Percentiles rank a stretch among this genome's conserved stretches.
These are phyloP conservation scores for Prochilodus magdalenae DNA, from an alignment of 2,113 vertebrate species.

Conservation along the genomic window DNA sequence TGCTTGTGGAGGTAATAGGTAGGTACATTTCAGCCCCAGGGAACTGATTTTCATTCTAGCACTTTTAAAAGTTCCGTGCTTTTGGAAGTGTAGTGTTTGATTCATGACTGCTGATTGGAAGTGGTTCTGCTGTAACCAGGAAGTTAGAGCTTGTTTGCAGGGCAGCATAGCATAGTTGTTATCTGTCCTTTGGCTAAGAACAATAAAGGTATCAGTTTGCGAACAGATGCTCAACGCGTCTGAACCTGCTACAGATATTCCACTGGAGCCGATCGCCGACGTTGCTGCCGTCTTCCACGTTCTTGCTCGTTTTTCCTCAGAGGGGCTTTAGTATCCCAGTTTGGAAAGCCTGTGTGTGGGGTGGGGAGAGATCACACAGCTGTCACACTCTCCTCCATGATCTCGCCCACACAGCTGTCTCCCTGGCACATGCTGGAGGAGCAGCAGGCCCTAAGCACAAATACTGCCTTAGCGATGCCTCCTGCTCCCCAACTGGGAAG, in stretches of 20 bases:
- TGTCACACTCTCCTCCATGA: slow-evolving; percentile 64
- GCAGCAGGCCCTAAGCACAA: not conserved
- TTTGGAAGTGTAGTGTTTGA: no score
- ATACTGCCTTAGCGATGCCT: not conserved
- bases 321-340: slow-evolving; percentile 6
- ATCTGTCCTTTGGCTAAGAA: not conserved
- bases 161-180: not conserved
- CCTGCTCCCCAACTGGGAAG: no score
- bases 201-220: not conserved
- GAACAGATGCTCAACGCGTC: not conserved
- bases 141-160: no score
- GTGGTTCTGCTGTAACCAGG: no score
- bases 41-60: no score
- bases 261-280: not conserved
- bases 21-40: no score
- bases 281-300: not conserved
- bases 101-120: no score
- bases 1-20: no score
- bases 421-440: slow-evolving; percentile 60
- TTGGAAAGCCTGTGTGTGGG: not conserved
- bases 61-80: no score
- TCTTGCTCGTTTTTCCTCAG: not conserved
- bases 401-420: slow-evolving; percentile 66
- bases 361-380: slow-evolving; percentile 62
- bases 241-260: not conserved